Percentiles rank a stretch among this genome's conserved stretches.
These are phyloP conservation scores for Chelonoidis abingdonii DNA, from an alignment of 2,113 vertebrate genomes.

Conservation along the genomic window DNA sequence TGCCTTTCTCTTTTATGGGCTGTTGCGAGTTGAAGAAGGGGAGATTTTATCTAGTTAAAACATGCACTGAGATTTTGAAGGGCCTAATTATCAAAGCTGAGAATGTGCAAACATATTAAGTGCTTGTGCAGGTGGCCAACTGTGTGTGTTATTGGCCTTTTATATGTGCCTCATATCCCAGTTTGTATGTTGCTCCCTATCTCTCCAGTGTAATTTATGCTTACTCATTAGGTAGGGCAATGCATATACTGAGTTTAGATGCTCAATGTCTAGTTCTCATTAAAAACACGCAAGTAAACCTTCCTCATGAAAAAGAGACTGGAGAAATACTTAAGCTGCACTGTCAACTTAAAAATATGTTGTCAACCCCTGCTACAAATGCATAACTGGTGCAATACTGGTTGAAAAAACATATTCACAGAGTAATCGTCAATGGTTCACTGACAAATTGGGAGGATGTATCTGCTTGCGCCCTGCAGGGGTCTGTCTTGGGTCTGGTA, in stretches of 20 bases:
- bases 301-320: background rate
- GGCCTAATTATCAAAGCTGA: background rate
- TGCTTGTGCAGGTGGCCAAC: background rate
- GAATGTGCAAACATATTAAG: background rate
- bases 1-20: background rate
- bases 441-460: background rate
- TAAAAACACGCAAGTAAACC: background rate
- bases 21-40: background rate
- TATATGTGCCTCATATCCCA: background rate
- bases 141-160: background rate
- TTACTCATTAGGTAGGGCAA: background rate
- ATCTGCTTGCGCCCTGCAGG: background rate
- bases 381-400: background rate
- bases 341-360: background rate
- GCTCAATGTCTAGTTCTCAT: background rate
- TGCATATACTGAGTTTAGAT: background rate
- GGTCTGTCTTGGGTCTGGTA: background rate
- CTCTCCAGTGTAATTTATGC: background rate
- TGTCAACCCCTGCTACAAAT: background rate
- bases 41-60: background rate
- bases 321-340: background rate
- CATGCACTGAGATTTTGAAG: background rate
- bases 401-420: background rate
- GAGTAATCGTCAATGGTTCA: background rate
- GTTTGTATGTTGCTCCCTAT: background rate